These are phyloP conservation scores for Hypsopygia costalis DNA, from an alignment of 2,888 invertebrate species.

Conservation along the genomic window DNA sequence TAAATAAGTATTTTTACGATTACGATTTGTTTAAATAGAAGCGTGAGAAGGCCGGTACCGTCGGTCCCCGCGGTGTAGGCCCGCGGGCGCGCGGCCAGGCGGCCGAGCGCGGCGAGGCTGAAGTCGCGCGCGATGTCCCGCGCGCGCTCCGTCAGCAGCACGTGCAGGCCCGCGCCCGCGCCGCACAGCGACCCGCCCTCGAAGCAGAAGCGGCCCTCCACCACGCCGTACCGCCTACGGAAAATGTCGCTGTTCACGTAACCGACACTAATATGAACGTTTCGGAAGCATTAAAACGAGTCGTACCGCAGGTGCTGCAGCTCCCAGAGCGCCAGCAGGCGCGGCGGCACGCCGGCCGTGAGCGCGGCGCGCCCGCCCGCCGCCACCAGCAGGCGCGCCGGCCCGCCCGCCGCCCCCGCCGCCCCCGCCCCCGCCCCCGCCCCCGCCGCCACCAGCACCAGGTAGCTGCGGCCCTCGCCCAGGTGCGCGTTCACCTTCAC, in stretches of 20 bases:
- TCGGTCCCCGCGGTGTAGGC: conserved; percentile 46
- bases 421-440: conserved; percentile 23
- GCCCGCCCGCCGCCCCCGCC: conserved; percentile 86
- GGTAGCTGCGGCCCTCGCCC: conserved; percentile 52
- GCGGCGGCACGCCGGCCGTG: conserved; percentile 90
- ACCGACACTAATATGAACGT: too few species aligned
- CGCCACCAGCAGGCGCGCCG: conserved; percentile 90
- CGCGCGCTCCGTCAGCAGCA: conserved; percentile 88
- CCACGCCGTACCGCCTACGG: conserved; percentile 89
- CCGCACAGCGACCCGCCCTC: conserved; percentile 94
- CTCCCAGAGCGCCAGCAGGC: conserved; percentile 86
- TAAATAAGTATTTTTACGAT: too few species aligned
- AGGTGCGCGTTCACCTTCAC: conserved; percentile 56
- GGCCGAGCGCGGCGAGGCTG: conserved; percentile 86
- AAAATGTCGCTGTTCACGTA: conserved; percentile 8
- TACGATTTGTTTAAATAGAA: too few species aligned
- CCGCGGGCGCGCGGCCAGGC: conserved; percentile 79
- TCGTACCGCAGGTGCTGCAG: conserved; percentile 83
- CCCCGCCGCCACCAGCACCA: conserved; percentile 46
- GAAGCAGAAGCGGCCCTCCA: conserved; percentile 93
- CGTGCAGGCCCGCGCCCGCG: conserved; percentile 89
- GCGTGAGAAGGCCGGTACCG: conserved; percentile 22
- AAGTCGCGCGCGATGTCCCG: conserved; percentile 86
- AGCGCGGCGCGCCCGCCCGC: conserved; percentile 88
- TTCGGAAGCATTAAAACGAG: too few species aligned